Percentiles rank a stretch among this genome's conserved stretches.
Conservation (phyloP, 2,113 vertebrate species). For the Ramphastos sulfuratus region DNA sequence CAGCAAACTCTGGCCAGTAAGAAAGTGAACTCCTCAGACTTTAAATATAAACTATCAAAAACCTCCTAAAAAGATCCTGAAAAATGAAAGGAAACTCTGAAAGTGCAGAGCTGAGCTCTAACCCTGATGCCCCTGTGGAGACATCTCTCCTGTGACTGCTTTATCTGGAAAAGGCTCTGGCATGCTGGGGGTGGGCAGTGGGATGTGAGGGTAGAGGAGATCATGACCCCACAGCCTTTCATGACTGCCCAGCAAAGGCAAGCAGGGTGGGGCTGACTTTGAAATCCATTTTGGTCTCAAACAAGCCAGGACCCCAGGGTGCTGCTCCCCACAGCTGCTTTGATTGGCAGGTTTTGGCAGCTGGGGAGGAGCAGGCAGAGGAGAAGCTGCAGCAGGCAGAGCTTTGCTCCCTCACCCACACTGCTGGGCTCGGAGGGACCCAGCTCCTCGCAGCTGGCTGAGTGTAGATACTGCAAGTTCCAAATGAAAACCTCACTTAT, state of each 20-base stretch:
- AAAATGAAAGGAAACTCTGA: background rate
- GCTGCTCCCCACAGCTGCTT: background rate
- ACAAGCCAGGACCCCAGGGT: background rate
- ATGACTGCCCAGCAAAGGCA: background rate
- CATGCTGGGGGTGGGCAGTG: fast-evolving
- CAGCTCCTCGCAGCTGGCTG: background rate
- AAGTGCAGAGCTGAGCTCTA: conserved; percentile 5
- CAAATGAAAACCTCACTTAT: background rate
- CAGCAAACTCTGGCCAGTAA: background rate
- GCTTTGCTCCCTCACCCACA: background rate
- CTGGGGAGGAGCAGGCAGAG: background rate
- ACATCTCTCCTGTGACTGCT: background rate
- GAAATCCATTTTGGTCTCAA: background rate
- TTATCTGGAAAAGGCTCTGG: background rate
- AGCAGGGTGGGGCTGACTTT: background rate
- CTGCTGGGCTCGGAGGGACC: background rate
- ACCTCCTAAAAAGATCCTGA: background rate
- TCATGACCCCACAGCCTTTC: background rate
- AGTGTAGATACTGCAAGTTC: background rate
- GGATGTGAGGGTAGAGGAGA: background rate
- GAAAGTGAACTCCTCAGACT: background rate
- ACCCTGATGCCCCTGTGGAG: background rate
- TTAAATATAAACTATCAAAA: conserved; percentile 26
- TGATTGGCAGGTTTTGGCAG: background rate
- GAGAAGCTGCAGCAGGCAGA: background rate